Evolutionary conservation across 1,140 invertebrate genomes (phyloP).

Genomic region (Ganaspis sp.): DNA sequence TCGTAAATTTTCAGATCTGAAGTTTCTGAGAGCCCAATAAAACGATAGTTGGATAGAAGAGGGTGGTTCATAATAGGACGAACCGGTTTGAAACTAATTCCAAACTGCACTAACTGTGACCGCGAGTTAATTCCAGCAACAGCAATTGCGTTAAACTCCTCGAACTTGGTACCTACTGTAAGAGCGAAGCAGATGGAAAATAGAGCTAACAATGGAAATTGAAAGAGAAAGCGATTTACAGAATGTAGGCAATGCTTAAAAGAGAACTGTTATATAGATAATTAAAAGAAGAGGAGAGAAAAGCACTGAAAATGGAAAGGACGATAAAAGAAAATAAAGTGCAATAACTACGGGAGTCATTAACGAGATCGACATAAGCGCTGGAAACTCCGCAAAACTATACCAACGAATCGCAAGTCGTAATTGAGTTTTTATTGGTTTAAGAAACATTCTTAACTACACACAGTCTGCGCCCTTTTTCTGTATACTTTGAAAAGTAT

Average conservation of each 20-base stretch:
- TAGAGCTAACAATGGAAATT: not conserved
- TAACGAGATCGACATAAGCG: conserved; percentile 61
- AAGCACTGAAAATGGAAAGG: not conserved
- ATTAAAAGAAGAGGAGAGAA: conserved; percentile 20
- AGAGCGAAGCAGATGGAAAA: conserved; percentile 35
- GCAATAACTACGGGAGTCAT: conserved; percentile 40
- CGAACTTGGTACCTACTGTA: conserved; percentile 52
- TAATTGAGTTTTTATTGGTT: conserved; percentile 46
- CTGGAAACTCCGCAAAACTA: conserved; percentile 54
- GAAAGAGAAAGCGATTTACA: not conserved
- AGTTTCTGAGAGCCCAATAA: not conserved
- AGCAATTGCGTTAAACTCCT: conserved; percentile 58
- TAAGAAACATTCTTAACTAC: not conserved
- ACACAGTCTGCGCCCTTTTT: not conserved
- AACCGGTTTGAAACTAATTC: conserved; percentile 41
- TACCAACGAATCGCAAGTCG: conserved; percentile 40
- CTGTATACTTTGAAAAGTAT: not conserved
- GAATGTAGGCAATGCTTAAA: not conserved
- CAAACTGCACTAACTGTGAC: conserved; percentile 56
- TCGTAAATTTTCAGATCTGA: conserved; percentile 1
- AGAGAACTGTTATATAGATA: not conserved
- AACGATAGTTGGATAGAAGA: not conserved
- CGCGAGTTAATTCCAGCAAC: conserved; percentile 54
- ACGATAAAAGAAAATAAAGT: conserved; percentile 25
- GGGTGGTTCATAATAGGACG: conserved; percentile 38